These are phyloP conservation scores for Chrysocyon brachyurus DNA, from an alignment of 2,797 vertebrate genomes.

Conservation along the genomic window DNA sequence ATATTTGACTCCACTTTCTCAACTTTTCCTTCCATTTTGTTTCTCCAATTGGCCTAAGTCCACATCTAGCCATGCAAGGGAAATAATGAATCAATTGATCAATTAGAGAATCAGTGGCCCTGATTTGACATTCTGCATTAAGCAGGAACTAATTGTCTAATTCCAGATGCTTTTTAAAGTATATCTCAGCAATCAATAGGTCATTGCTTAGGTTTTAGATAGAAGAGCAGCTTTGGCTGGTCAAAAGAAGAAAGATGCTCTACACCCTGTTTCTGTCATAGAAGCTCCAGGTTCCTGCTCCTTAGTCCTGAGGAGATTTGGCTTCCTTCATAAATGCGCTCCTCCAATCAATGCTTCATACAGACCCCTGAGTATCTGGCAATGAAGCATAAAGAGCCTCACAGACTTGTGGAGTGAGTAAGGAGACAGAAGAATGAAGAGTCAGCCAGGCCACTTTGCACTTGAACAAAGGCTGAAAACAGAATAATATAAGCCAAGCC, in stretches of 20 bases:
- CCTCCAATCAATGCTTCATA: not conserved
- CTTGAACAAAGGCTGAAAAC: not conserved
- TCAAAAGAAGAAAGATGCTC: slow-evolving; percentile 59
- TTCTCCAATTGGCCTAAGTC: slow-evolving; percentile 72
- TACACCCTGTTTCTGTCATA: not conserved
- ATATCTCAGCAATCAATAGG: slow-evolving; percentile 93
- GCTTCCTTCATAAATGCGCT: not conserved
- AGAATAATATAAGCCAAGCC: not conserved
- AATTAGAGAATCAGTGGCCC: slow-evolving; percentile 92
- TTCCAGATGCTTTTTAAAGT: slow-evolving; percentile 96
- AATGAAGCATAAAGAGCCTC: not conserved
- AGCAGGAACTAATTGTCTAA: slow-evolving; percentile 96
- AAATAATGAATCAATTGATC: slow-evolving; percentile 94
- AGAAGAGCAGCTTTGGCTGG: slow-evolving; percentile 77
- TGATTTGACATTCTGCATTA: slow-evolving; percentile 98
- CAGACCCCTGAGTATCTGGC: not conserved
- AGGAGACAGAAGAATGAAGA: not conserved
- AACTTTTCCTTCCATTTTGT: slow-evolving; percentile 71
- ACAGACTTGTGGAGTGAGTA: not conserved
- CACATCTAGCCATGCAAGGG: slow-evolving; percentile 77
- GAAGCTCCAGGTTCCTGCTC: not conserved
- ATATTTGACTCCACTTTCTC: slow-evolving; percentile 75
- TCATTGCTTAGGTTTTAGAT: slow-evolving; percentile 88
- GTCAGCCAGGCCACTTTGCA: not conserved
- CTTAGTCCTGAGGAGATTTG: not conserved